Conservation (phyloP, 2,797 vertebrate species). For the Catharus ustulatus region DNA sequence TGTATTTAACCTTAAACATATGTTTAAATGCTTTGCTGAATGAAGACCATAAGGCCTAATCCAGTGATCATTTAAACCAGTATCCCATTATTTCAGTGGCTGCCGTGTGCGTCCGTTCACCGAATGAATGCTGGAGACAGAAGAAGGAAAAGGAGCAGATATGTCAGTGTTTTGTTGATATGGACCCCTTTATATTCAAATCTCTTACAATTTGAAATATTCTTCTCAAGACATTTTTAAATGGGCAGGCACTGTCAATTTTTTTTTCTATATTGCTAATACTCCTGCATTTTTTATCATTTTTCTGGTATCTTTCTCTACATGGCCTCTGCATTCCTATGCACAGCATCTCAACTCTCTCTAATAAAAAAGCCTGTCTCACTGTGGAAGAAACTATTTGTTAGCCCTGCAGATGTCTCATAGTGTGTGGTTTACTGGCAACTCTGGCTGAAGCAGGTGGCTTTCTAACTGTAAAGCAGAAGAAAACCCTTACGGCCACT, state of each 20-base stretch:
- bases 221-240: not conserved
- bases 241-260: not conserved
- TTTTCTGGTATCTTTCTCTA: not conserved
- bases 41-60: constrained; percentile 71
- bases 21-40: constrained; percentile 69
- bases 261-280: not conserved
- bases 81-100: constrained; percentile 36
- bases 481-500: not conserved
- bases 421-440: constrained; percentile 1
- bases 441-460: not conserved
- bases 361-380: not conserved
- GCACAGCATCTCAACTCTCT: not conserved
- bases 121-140: not conserved
- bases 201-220: not conserved
- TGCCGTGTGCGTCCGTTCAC: not conserved
- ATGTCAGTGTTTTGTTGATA: not conserved
- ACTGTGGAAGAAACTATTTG: not conserved
- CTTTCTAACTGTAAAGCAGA: not conserved
- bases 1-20: constrained; percentile 70
- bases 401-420: not conserved
- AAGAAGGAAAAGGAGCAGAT: not conserved
- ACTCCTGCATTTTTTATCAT: not conserved
- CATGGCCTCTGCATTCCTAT: not conserved
- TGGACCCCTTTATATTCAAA: not conserved
- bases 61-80: constrained; percentile 61